These are phyloP conservation scores for Achatina immaculata DNA, from an alignment of 1,140 invertebrate species.

Conservation along the genomic window DNA sequence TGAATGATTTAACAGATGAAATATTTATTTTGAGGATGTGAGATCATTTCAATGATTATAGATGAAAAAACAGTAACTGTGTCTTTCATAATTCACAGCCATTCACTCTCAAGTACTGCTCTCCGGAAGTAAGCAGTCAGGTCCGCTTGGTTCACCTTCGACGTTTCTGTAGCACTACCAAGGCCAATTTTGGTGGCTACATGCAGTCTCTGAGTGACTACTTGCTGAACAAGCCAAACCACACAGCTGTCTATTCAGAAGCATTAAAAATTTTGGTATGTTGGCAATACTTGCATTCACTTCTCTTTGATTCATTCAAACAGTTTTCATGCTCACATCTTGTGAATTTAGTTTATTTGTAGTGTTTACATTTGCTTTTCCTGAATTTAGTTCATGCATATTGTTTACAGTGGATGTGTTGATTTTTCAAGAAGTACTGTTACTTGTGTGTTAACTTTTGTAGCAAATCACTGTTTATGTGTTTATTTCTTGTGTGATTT, in stretches of 20 bases:
- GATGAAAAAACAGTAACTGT: neutral
- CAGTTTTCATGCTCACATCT: neutral
- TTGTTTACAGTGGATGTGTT: too few relatives aligned
- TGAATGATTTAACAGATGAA: too few relatives aligned
- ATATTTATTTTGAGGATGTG: too few relatives aligned
- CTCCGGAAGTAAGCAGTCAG: neutral
- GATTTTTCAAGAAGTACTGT: too few relatives aligned
- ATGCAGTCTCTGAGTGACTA: neutral
- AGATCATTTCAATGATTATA: too few relatives aligned
- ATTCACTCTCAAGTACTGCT: neutral
- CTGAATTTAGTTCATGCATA: too few relatives aligned
- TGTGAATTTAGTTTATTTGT: neutral
- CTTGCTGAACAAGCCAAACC: slow-evolving; percentile 11
- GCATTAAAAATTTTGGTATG: neutral
- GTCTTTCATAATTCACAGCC: neutral
- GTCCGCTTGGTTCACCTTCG: slow-evolving; percentile 13
- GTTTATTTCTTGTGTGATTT: too few relatives aligned
- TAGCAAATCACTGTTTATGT: too few relatives aligned
- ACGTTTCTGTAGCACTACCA: neutral
- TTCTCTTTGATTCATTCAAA: neutral
- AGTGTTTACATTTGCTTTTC: neutral
- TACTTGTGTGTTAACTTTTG: too few relatives aligned
- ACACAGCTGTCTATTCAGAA: neutral
- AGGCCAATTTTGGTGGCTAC: neutral
- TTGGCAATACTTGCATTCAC: neutral